Evolutionary conservation across 92 coral and sea anemone genomes (phyloP).

Genomic region (Actinostola sp.): DNA sequence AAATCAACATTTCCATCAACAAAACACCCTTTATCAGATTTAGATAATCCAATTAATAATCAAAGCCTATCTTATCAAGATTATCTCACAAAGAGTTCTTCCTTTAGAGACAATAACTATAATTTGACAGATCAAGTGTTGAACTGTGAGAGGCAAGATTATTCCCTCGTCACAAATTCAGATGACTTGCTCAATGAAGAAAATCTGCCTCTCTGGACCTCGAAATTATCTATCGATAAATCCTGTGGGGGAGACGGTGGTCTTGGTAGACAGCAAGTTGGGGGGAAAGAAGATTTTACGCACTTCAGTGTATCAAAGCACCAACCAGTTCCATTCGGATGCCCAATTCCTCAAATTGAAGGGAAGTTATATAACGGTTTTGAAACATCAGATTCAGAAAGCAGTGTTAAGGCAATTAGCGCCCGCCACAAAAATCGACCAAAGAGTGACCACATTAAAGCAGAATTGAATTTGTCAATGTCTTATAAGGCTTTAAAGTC

Average conservation of each 20-base stretch:
- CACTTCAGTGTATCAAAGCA: conserved; percentile 16
- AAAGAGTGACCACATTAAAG: neutral
- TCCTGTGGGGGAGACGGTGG: neutral
- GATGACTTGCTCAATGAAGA: neutral
- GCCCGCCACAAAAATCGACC: conserved; percentile 23
- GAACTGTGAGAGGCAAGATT: no score
- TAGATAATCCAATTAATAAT: neutral
- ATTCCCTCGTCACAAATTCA: no score
- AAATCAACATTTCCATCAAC: no score
- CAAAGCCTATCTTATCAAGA: neutral
- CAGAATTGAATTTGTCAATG: conserved; percentile 2
- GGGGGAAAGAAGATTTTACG: conserved; percentile 20
- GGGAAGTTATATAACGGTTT: conserved; percentile 90
- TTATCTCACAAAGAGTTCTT: neutral
- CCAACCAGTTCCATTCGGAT: neutral
- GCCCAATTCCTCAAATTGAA: conserved; percentile 86
- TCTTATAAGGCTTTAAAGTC: conserved; percentile 28
- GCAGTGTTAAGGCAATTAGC: conserved; percentile 39
- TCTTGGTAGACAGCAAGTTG: neutral
- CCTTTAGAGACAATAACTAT: conserved; percentile 2
- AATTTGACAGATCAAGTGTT: neutral
- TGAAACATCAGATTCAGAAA: conserved; percentile 82
- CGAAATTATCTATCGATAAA: neutral
- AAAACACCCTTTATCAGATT: neutral
- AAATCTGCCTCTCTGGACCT: neutral